phyloP scores from a whole-genome alignment of 2,113 vertebrate species.

The Erythrocebus patas region DNA sequence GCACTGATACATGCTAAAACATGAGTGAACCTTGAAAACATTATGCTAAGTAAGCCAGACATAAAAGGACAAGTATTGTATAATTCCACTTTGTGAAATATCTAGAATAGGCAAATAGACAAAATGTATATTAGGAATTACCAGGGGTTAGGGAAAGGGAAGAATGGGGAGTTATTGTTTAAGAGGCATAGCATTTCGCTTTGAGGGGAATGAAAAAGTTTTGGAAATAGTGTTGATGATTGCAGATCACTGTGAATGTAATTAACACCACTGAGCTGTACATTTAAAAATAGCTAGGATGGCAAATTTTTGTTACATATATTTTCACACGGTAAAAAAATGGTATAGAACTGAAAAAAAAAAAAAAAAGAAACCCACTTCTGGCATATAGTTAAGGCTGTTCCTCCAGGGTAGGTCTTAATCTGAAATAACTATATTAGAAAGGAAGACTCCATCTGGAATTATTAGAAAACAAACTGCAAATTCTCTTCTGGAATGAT shows the following conservation, averaged over 20 bases:
- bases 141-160: background rate
- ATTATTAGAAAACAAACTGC: background rate
- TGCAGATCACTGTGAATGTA: background rate
- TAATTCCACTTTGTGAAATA: background rate
- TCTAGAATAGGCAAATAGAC: background rate
- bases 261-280: background rate
- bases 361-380: background rate
- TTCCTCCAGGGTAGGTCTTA: background rate
- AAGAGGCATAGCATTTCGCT: background rate
- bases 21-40: background rate
- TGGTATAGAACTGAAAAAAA: background rate
- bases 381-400: background rate
- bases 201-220: background rate
- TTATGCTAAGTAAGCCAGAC: background rate
- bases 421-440: background rate
- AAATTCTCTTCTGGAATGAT: background rate
- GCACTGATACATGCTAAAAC: background rate
- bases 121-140: background rate
- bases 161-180: background rate
- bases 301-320: background rate
- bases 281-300: background rate
- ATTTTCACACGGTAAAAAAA: background rate
- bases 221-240: background rate
- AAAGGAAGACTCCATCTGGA: background rate
- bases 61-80: background rate